Conservation (phyloP, 1,140 invertebrate genomes). For the Formica selysi region DNA sequence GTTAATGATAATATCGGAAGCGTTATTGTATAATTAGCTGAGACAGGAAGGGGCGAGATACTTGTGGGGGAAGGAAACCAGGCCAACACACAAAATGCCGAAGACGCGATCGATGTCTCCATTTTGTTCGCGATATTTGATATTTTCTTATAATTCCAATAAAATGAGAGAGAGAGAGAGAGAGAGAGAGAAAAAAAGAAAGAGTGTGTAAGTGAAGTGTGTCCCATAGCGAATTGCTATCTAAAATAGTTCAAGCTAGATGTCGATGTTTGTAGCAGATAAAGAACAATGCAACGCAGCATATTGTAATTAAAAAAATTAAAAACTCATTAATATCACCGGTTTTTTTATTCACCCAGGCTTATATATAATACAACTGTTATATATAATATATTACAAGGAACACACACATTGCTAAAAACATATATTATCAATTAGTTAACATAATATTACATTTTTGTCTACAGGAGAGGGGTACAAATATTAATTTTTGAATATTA, state of each 20-base stretch:
- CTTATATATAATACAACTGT: too few species aligned
- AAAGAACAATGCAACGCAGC: conserved; percentile 81
- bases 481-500: conserved; percentile 18
- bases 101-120: conserved; percentile 76
- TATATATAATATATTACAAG: background rate
- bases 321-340: conserved; percentile 79
- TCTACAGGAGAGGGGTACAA: background rate
- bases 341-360: conserved; percentile 62
- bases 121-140: conserved; percentile 85
- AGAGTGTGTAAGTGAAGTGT: conserved; percentile 69
- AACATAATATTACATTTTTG: background rate
- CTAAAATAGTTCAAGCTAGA: conserved; percentile 86
- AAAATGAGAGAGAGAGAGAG: conserved; percentile 62
- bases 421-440: background rate
- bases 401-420: background rate
- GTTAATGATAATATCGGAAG: conserved; percentile 85
- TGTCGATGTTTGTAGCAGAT: conserved; percentile 86
- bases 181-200: conserved; percentile 53
- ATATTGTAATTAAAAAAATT: conserved; percentile 85
- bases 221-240: conserved; percentile 83
- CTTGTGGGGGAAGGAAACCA: conserved; percentile 23
- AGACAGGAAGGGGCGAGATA: conserved; percentile 62
- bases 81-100: conserved; percentile 58
- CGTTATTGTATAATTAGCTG: conserved; percentile 82
- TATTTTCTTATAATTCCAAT: conserved; percentile 83